These are phyloP conservation scores for Heteronetta atricapilla DNA, from an alignment of 2,113 vertebrate genomes.

Conservation along the genomic window DNA sequence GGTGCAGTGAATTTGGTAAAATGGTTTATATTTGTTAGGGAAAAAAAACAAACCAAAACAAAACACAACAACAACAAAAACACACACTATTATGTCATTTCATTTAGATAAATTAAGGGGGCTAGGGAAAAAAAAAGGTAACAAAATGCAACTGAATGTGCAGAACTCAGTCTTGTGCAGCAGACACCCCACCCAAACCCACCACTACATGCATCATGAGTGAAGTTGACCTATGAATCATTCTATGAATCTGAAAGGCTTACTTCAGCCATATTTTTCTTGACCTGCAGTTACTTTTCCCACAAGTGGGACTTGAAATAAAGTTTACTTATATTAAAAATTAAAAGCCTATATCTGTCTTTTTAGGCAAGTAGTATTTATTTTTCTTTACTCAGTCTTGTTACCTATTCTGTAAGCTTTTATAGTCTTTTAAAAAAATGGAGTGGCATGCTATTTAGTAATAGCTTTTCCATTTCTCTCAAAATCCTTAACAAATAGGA, in stretches of 20 bases:
- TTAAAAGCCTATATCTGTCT: background rate
- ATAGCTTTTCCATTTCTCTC: background rate
- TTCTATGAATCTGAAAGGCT: background rate
- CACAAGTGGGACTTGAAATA: background rate
- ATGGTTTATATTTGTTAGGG: accelerated
- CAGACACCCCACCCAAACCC: background rate
- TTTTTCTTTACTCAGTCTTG: background rate
- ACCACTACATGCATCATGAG: background rate
- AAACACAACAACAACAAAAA: no score
- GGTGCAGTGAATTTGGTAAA: background rate
- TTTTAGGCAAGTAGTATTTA: background rate
- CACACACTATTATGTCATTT: background rate
- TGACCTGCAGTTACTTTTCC: background rate
- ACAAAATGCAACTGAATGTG: background rate
- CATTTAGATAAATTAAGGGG: background rate
- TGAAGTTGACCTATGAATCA: background rate
- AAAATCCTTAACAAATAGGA: constrained; percentile 22
- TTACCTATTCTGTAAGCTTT: constrained; percentile 1
- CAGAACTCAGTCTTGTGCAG: background rate
- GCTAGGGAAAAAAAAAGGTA: no score
- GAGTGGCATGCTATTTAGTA: background rate
- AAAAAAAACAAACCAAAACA: no score
- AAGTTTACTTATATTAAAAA: background rate
- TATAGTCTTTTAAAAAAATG: background rate
- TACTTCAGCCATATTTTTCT: background rate